Base-by-base conservation (phyloP, 2,113 vertebrate genomes). In the Sapayoa aenigma region DNA sequence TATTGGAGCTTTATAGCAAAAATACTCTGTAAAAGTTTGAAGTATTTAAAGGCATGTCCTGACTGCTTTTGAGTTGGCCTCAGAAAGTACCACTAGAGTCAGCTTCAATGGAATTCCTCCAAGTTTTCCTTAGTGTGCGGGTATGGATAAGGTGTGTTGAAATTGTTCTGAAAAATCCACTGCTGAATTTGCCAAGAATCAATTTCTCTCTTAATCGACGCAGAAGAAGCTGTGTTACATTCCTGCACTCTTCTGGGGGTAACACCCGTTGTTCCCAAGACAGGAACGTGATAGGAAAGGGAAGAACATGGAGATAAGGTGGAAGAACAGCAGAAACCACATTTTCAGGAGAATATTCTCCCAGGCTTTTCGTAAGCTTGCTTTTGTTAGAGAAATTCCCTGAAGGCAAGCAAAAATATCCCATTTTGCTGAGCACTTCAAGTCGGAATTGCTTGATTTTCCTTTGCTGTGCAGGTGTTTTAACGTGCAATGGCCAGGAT, bases 391-490 rank as follows among this genome's bases (percentile, higher is more conserved):
- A 86, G 39, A 71, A 92, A 75, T 88, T 88, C 84, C 78, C 88
- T 4, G 20, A 91, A 95, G 82, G 87, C 90, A 95, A 92, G 86
- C 87, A 95, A 90, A 87, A 88, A 37, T 55, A 79, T 87, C 67
- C 46, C 31, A 15, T 95, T 97, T 95, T 83, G 74, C 81, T 89
- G 71, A 89, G 62, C 80, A 19, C 44, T 79, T 79, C 46, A 52
- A 69, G 46, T 52, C 20, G 5, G 93, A 92, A 90, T 90, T 75
- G 55, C n/a, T 79, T 93, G 58, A 37, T 60, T 94, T 96, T 88
- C 59, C 84, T 94, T 92, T 82, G 55, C 89, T 76, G 65, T 76
- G 79, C 75, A 94, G 58, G 87, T 89, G 77, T 33, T 60, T 94
- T 90, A 60, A 72, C 0, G 4, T 87, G 69, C 60, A 76, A n/a